Evolutionary conservation across 2,888 invertebrate species (phyloP).

Genomic region (Hecatera dysodea): DNA sequence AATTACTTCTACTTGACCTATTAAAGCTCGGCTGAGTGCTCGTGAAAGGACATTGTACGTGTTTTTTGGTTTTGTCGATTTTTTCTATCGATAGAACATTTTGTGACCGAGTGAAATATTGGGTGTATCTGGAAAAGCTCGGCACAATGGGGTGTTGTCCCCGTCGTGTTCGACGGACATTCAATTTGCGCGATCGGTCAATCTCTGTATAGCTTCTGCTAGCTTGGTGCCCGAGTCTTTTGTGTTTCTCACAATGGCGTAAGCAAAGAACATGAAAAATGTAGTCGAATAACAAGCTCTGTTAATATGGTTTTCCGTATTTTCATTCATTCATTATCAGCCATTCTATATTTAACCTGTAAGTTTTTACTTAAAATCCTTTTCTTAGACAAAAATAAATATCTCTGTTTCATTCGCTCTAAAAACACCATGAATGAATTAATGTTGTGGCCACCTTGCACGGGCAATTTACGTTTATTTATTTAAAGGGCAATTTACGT

Average conservation of each 20-base stretch:
- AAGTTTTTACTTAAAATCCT: neutral
- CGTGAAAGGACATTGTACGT: constrained; percentile 59
- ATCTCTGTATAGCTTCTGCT: constrained; percentile 82
- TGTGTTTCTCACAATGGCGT: constrained; percentile 83
- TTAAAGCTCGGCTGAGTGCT: constrained; percentile 55
- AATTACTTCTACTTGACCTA: constrained; percentile 43
- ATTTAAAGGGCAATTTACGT: constrained; percentile 4
- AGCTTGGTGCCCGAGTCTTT: constrained; percentile 81
- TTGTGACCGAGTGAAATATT: constrained; percentile 81
- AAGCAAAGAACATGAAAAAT: constrained; percentile 77
- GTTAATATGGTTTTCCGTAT: constrained; percentile 54
- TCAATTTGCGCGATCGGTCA: constrained; percentile 89
- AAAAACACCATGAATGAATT: constrained; percentile 20
- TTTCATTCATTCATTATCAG: constrained; percentile 59
- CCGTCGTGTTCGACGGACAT: constrained; percentile 83
- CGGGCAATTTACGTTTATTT: too few relatives aligned
- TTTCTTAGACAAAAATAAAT: neutral
- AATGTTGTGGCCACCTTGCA: neutral
- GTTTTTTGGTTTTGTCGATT: constrained; percentile 64
- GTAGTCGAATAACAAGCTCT: constrained; percentile 69
- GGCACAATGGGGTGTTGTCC: constrained; percentile 82
- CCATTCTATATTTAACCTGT: neutral
- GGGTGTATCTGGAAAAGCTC: constrained; percentile 81
- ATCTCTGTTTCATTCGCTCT: neutral
- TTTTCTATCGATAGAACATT: constrained; percentile 70